Conservation (phyloP, 2,797 vertebrate species). For the Chaetophractus vellerosus region DNA sequence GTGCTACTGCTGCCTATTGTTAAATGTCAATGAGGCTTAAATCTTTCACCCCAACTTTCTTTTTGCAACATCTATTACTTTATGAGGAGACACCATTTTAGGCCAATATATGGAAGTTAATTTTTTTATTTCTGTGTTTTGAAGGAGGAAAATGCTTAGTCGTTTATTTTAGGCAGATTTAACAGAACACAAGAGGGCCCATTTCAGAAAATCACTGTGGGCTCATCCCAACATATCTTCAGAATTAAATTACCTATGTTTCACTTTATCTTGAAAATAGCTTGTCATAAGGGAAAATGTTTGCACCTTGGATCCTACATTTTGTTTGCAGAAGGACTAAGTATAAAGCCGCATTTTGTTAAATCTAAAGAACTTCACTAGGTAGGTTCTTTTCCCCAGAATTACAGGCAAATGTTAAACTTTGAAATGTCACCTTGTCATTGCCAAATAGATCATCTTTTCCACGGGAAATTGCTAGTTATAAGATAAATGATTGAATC, state of each 20-base stretch:
- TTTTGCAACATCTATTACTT: slow-evolving; percentile 21
- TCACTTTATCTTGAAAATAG: slow-evolving; percentile 75
- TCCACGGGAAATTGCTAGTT: slow-evolving; percentile 66
- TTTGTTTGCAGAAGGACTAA: slow-evolving; percentile 47
- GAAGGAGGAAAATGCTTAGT: neutral
- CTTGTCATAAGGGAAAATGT: slow-evolving; percentile 59
- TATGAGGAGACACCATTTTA: slow-evolving; percentile 38
- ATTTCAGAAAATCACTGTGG: slow-evolving; percentile 68
- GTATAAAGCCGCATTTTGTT: slow-evolving; percentile 49
- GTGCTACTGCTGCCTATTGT: neutral
- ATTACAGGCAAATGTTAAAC: slow-evolving; percentile 67
- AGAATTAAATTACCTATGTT: slow-evolving; percentile 69
- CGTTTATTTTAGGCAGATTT: slow-evolving; percentile 51
- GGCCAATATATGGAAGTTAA: neutral
- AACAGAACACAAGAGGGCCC: slow-evolving; percentile 47
- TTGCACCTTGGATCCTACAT: slow-evolving; percentile 25
- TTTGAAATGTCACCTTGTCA: slow-evolving; percentile 73
- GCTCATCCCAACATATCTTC: slow-evolving; percentile 48
- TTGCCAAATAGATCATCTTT: slow-evolving; percentile 61
- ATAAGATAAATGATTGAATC: slow-evolving; percentile 55
- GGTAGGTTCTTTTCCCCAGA: neutral
- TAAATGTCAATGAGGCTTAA: slow-evolving; percentile 40
- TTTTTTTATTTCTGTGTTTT: slow-evolving; percentile 27
- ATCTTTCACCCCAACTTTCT: slow-evolving; percentile 20
- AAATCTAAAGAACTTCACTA: slow-evolving; percentile 47